Conservation (phyloP, 2,888 invertebrate species). For the Chironomus riparius region DNA sequence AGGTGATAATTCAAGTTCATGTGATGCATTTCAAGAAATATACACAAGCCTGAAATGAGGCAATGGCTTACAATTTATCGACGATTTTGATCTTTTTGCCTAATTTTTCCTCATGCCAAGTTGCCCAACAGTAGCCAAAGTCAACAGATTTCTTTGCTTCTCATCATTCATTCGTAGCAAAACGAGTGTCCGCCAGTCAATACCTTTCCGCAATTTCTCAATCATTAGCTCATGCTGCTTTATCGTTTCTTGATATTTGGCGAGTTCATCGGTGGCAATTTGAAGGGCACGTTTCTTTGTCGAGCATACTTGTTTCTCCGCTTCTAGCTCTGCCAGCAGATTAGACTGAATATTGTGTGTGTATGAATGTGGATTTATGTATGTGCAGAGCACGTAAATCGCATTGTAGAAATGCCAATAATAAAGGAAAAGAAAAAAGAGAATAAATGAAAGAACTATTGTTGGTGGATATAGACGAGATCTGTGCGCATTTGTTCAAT, state of each 20-base stretch:
- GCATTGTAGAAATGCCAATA: neutral
- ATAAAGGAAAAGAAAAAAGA: neutral
- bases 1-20: conserved; percentile 27
- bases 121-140: neutral
- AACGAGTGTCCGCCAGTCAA: conserved; percentile 39
- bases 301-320: conserved; percentile 40
- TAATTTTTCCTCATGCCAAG: neutral
- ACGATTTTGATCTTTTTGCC: neutral
- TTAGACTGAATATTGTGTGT: conserved; percentile 33
- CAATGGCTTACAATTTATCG: no score
- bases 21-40: neutral
- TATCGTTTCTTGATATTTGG: conserved; percentile 41
- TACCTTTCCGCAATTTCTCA: conserved; percentile 35
- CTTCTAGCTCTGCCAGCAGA: conserved; percentile 39
- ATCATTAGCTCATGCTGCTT: conserved; percentile 38
- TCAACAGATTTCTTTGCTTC: neutral
- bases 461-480: no score
- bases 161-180: conserved; percentile 12
- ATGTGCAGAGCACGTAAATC: neutral
- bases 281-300: conserved; percentile 39
- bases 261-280: conserved; percentile 41
- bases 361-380: neutral
- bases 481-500: no score
- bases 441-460: neutral
- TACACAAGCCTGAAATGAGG: neutral